Evolutionary conservation across 2,113 vertebrate species (phyloP).

Genomic region (Microcebus tavaratra): DNA sequence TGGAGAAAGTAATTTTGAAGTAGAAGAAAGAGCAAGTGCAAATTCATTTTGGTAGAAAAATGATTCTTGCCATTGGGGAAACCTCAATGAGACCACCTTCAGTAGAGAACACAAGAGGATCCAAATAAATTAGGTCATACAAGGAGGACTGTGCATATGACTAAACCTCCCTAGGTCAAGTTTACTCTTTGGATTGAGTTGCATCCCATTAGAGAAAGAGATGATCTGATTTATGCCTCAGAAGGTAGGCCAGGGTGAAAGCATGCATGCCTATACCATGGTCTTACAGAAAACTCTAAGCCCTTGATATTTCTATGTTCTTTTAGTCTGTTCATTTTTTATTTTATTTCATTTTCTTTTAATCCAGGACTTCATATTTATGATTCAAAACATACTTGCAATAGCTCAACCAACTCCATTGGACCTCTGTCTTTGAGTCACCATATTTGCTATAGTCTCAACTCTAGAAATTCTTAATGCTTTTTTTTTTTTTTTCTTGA

Average conservation of each 20-base stretch:
- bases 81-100: neutral
- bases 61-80: neutral
- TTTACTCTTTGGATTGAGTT: neutral
- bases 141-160: neutral
- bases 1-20: neutral
- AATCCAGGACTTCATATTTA: neutral
- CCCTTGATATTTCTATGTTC: neutral
- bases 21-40: neutral
- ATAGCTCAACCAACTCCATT: neutral
- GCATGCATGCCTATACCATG: neutral
- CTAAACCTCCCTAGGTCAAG: neutral
- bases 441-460: neutral
- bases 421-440: neutral
- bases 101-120: neutral
- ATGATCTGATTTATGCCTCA: neutral
- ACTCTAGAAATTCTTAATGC: neutral
- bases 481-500: too few species aligned
- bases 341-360: neutral
- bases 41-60: neutral
- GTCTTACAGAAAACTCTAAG: neutral
- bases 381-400: neutral
- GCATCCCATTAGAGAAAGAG: neutral
- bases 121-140: neutral
- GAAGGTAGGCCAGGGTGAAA: neutral
- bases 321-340: neutral